These are phyloP conservation scores for Phthorimaea operculella DNA, from an alignment of 1,140 invertebrate genomes.

Conservation along the genomic window DNA sequence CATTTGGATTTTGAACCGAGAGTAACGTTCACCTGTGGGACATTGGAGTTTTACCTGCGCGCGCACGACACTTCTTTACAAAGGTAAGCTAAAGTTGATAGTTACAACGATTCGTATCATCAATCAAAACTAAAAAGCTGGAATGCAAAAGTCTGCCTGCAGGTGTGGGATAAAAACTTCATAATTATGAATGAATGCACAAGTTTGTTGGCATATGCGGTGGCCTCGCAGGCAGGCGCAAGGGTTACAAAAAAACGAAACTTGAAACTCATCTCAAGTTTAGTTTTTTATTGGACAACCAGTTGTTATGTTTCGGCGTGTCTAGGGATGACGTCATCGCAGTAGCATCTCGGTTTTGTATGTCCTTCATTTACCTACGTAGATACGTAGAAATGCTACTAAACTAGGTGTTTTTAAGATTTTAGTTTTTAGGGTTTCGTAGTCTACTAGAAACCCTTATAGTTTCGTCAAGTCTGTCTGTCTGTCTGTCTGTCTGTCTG, in stretches of 20 bases:
- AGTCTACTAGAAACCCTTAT: too few relatives aligned
- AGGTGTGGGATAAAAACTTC: constrained; percentile 21
- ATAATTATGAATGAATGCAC: constrained; percentile 15
- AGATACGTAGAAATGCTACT: too few relatives aligned
- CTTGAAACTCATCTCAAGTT: constrained; percentile 17
- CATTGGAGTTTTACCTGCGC: constrained; percentile 58
- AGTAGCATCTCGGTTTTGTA: constrained; percentile 29
- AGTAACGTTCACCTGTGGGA: constrained; percentile 61
- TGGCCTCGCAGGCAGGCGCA: constrained; percentile 11
- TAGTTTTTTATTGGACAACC: constrained; percentile 28
- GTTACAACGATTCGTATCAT: too few relatives aligned
- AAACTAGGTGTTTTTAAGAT: too few relatives aligned
- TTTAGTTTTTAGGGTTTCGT: too few relatives aligned
- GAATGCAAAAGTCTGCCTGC: constrained; percentile 14
- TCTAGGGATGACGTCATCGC: constrained; percentile 34
- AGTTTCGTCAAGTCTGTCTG: too few relatives aligned
- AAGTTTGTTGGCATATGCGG: constrained; percentile 10
- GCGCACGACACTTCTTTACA: constrained; percentile 50
- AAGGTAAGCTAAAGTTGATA: constrained; percentile 38
- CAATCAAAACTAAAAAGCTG: background rate
- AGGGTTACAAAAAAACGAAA: too few relatives aligned
- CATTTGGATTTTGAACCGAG: constrained; percentile 28
- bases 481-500: too few relatives aligned
- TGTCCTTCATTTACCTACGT: background rate
- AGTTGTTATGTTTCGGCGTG: constrained; percentile 31